A percentile compares a stretch with the other conserved stretches of the same genome.
These are phyloP conservation scores for Dreissena rostriformis DNA, from an alignment of 1,140 invertebrate species.

Conservation along the genomic window DNA sequence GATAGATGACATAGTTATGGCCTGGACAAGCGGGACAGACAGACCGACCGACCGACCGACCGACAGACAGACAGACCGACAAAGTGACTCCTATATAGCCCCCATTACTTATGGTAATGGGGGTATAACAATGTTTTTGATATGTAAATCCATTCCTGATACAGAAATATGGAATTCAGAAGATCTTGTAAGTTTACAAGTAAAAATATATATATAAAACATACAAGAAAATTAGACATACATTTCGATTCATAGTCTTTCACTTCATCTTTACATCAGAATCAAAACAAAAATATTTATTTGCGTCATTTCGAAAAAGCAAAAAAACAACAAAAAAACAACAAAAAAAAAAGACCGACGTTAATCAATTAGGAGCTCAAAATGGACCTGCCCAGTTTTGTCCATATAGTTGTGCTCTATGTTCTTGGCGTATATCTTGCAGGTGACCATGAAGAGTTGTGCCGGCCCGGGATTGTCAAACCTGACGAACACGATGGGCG, in stretches of 20 bases:
- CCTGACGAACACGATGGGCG: constrained; percentile 76
- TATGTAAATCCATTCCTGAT: no score
- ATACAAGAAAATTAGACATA: neutral
- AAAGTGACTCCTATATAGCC: no score
- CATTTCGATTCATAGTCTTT: neutral
- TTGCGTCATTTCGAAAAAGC: no score
- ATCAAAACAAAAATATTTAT: neutral
- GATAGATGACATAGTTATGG: no score
- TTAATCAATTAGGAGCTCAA: constrained; percentile 97
- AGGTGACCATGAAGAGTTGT: constrained; percentile 76
- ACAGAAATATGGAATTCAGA: no score
- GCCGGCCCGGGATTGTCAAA: constrained; percentile 66
- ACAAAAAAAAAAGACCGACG: neutral
- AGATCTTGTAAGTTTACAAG: no score
- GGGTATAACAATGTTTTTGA: no score
- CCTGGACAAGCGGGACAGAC: no score
- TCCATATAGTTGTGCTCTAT: constrained; percentile 93
- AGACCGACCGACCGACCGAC: no score
- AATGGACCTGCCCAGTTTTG: constrained; percentile 95
- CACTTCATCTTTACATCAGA: neutral
- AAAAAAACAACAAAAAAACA: neutral
- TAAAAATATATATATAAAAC: no score
- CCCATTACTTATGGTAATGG: no score
- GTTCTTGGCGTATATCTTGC: constrained; percentile 86
- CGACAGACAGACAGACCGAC: no score